Base-by-base conservation (phyloP, 2,113 vertebrate genomes). In the Hepsetus odoe region DNA sequence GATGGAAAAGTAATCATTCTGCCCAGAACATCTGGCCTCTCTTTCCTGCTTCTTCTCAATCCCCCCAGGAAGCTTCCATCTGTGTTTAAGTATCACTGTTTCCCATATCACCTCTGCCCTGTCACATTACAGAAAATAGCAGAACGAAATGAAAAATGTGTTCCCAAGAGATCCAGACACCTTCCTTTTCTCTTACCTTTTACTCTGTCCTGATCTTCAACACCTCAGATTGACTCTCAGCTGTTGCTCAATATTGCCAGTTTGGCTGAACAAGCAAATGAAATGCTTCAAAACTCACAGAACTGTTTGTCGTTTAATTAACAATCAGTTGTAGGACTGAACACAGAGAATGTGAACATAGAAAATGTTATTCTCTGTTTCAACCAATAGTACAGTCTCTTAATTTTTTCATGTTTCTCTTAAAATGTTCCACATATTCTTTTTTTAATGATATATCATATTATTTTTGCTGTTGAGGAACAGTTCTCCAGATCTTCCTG, bases 11-110 rank as follows among this genome's bases (percentile, higher is more conserved):
- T 74, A 53, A 68, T 69, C 81, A 67, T 84, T 58, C 80, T 80
- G 61, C 42, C 65, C 77, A 69, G 77, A 83, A 83, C 81, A 82
- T 84, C 81, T 88, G 83, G 76, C 62, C 82, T 84, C 64, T 77
- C 77, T 77, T 82, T 80, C 22, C 11, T 38, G 49, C 44, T 53
- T 69, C n/a, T 74, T 61, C 49, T 18, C 46, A 51, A 40, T 72
- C 72, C 46, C 73, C 49, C 58, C 32, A n/a, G 59, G 69, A 70
- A 80, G 46, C 49, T 55, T 66, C 46, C 59, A 58, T 80, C 78
- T 68, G 67, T 59, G 40, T 61, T 80, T 75, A 68, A 64, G 32
- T 71, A 79, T 65, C 32, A 65, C 14, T 30, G 61, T 65, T 70
- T 80, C 58, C 20, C 67, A 79, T 30, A 56, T 62, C 74, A 73